Evolutionary conservation across 2,888 invertebrate genomes (phyloP).

Genomic region (Pristionchus arcanus): DNA sequence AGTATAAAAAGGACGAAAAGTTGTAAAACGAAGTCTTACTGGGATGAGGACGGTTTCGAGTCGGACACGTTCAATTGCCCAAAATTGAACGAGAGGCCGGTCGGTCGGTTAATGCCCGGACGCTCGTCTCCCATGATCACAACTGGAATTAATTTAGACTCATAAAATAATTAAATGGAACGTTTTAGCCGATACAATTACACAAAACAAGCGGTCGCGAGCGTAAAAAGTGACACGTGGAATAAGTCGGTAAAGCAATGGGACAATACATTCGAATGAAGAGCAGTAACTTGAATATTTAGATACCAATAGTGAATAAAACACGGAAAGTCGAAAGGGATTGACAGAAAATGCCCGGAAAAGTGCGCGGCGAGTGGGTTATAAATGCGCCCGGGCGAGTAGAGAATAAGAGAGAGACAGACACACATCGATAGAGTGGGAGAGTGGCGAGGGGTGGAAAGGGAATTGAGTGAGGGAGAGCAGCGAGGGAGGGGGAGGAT

Average conservation of each 20-base stretch:
- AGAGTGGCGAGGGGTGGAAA: background rate
- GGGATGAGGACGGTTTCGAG: background rate
- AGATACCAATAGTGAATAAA: background rate
- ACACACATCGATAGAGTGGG: background rate
- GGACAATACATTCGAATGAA: background rate
- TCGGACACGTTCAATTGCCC: background rate
- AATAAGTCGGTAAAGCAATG: background rate
- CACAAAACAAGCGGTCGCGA: background rate
- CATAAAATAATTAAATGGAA: background rate
- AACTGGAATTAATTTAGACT: background rate
- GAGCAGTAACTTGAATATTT: background rate
- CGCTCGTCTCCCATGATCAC: background rate
- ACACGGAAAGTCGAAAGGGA: background rate
- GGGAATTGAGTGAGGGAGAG: background rate
- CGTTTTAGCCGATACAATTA: background rate
- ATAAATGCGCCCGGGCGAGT: background rate
- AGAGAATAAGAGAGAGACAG: background rate
- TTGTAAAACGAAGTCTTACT: background rate
- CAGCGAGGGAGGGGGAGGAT: too few species aligned
- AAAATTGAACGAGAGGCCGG: background rate
- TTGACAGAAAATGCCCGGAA: too few species aligned
- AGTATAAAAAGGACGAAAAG: background rate
- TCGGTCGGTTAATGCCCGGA: conserved; percentile 12
- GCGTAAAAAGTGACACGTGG: background rate
- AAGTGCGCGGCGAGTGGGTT: too few species aligned